Evolutionary conservation across 2,113 vertebrate genomes (phyloP).

Genomic region (Scomber scombrus): DNA sequence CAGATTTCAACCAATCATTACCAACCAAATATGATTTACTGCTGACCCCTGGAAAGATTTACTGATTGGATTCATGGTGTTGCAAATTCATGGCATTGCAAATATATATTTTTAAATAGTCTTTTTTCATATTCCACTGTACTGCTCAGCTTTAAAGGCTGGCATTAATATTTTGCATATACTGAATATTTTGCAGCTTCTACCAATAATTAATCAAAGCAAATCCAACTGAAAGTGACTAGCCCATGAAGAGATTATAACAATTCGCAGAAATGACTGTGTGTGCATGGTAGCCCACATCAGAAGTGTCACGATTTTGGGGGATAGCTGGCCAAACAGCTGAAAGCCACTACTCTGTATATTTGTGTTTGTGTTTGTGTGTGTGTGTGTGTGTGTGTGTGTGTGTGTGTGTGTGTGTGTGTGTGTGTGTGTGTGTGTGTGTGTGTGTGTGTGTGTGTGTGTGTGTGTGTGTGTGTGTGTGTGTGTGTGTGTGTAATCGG

Average conservation of each 20-base stretch:
- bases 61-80: conserved; percentile 3
- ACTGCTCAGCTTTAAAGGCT: conserved; percentile 7
- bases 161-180: conserved; percentile 10
- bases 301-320: conserved; percentile 33
- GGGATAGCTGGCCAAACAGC: conserved; percentile 35
- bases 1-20: background rate
- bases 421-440: background rate
- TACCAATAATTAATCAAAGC: conserved; percentile 42
- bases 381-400: background rate
- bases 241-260: conserved; percentile 32
- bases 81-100: conserved; percentile 10
- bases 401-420: conserved; percentile 16
- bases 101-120: background rate
- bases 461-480: conserved; percentile 4
- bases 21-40: background rate
- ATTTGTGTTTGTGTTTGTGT: background rate
- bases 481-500: conserved; percentile 52
- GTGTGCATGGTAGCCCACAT: conserved; percentile 32
- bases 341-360: conserved; percentile 47
- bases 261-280: background rate
- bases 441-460: conserved; percentile 15
- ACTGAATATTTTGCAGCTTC: conserved; percentile 27
- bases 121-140: conserved; percentile 18
- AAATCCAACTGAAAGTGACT: conserved; percentile 7
- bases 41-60: background rate